These are phyloP conservation scores for Pholis gunnellus DNA, from an alignment of 2,113 vertebrate genomes.

Conservation along the genomic window DNA sequence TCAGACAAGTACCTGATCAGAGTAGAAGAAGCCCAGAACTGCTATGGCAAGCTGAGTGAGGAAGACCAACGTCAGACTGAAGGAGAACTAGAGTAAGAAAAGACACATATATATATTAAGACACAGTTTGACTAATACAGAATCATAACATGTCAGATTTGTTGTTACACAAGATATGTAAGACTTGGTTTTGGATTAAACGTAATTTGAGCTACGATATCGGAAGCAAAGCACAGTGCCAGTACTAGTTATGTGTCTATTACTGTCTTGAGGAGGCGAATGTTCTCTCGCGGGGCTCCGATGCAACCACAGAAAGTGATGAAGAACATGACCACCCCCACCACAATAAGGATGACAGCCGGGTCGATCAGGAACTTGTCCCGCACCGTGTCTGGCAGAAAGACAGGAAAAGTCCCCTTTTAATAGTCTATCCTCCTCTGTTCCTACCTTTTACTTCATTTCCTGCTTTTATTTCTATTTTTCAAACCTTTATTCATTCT, in stretches of 20 bases:
- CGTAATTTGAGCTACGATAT: constrained; percentile 2
- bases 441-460: background rate
- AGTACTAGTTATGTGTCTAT: constrained; percentile 55
- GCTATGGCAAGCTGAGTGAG: constrained; percentile 82
- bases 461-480: background rate
- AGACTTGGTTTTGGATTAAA: constrained; percentile 23
- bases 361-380: constrained; percentile 86
- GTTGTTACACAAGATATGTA: constrained; percentile 31
- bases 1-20: constrained; percentile 78
- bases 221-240: background rate
- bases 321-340: constrained; percentile 88
- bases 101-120: constrained; percentile 4
- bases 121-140: background rate
- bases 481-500: constrained; percentile 2
- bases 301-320: constrained; percentile 87
- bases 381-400: constrained; percentile 80
- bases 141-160: constrained; percentile 31
- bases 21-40: constrained; percentile 84
- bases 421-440: background rate
- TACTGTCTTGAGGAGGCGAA: constrained; percentile 84
- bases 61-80: constrained; percentile 84
- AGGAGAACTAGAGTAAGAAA: constrained; percentile 78
- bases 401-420: constrained; percentile 37
- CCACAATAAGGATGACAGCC: constrained; percentile 83
- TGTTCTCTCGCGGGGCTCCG: constrained; percentile 85